A percentile compares a stretch with the other conserved stretches of the same genome.
phyloP scores from a whole-genome alignment of 2,888 invertebrate genomes.

The Eristalis pertinax region DNA sequence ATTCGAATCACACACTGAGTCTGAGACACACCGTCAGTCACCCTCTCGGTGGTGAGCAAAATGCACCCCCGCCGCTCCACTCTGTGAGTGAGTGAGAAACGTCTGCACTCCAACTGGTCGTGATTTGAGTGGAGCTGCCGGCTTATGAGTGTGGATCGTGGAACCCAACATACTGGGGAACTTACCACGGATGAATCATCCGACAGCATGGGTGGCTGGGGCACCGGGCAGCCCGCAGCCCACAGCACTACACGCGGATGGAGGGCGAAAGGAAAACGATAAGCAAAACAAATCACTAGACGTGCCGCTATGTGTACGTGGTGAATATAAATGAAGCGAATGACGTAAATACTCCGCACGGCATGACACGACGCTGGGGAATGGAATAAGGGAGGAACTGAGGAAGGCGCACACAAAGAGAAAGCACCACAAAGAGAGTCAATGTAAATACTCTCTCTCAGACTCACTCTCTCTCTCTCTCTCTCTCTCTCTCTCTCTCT shows the following conservation, averaged over 20 bases:
- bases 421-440: conserved; percentile 4
- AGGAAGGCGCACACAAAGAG: neutral
- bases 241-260: conserved; percentile 11
- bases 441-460: conserved; percentile 48
- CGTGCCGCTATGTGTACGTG: conserved; percentile 52
- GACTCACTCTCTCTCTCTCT: conserved; percentile 11
- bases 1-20: conserved; percentile 59
- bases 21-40: conserved; percentile 8
- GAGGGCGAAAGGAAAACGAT: conserved; percentile 33
- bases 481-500: conserved; percentile 8
- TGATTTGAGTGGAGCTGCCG: conserved; percentile 25
- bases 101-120: conserved; percentile 20
- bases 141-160: conserved; percentile 42
- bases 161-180: conserved; percentile 18
- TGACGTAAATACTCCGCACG: conserved; percentile 60
- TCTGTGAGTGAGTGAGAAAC: neutral
- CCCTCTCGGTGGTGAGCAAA: neutral
- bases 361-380: too few relatives aligned
- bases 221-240: conserved; percentile 2
- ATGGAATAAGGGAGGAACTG: neutral
- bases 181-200: conserved; percentile 68
- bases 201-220: neutral
- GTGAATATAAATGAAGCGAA: conserved; percentile 63
- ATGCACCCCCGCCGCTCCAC: neutral
- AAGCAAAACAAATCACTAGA: conserved; percentile 69